Base-by-base conservation (phyloP, 2,888 invertebrate genomes). In the Parnassius orleans region DNA sequence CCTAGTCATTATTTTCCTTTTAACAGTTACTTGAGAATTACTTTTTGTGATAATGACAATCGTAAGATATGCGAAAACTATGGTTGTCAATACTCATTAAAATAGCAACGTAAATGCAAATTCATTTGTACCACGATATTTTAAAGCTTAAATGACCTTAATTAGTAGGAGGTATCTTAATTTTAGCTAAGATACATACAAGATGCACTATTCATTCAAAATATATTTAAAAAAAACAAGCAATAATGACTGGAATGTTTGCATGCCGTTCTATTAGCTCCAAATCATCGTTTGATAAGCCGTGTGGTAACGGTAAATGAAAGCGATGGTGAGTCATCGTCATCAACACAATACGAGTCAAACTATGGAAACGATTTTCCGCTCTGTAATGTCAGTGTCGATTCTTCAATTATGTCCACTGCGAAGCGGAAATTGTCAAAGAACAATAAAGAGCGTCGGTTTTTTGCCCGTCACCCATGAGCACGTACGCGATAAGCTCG, bases 311-410 rank as follows among this genome's bases (percentile, higher is more conserved):
- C 84, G 80, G 84, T 84, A 77, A 71, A 72, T 67, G 64, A 66
- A 66, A 63, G 46, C 60, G 58, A 47, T 86, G 73, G 71, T 86
- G 85, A 86, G 74, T 85, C 87, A 87, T 71, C 73, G 59, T 57
- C 72, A 69, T 69, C 71, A 77, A 7, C 72, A 76, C 76, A 78
- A 81, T 74, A 73, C 73, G 69, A 70, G 69, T 73, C 73, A 70
- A 71, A 71, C 79, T 79, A 80, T 79, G 80, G 78, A 79, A 83
- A 80, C 77, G 73, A 79, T 81, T 84, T 86, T 83, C 80, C 81
- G 82, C 81, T 85, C 80, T 77, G 76, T 74, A 81, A 78, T 75
- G 64, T 69, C 65, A 67, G 69, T 72, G 71, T 64, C 71, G 64
- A 71, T 74, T 60, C 53, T 53, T 53, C 57, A 64, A 64, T 60